A percentile compares a stretch with the other conserved stretches of the same genome.
Conservation (phyloP, 2,888 invertebrate genomes). For the Nomada fabriciana region DNA sequence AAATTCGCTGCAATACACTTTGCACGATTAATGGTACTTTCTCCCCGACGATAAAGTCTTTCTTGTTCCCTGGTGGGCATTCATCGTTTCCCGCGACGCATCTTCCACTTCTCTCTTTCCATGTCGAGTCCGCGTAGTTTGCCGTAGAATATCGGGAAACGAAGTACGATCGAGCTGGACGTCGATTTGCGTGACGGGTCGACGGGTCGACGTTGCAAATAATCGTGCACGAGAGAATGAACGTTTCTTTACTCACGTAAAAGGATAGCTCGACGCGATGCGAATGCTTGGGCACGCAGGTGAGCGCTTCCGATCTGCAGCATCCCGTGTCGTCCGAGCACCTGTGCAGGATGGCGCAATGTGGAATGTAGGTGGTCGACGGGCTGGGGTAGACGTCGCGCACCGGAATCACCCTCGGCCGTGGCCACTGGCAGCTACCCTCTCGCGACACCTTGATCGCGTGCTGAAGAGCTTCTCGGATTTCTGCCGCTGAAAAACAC, state of each 20-base stretch:
- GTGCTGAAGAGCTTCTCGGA: slow-evolving; percentile 82
- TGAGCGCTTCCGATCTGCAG: slow-evolving; percentile 89
- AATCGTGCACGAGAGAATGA: background rate
- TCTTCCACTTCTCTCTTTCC: slow-evolving; percentile 9
- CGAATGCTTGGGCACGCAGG: slow-evolving; percentile 91
- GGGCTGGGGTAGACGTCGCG: slow-evolving; percentile 89
- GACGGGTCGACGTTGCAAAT: slow-evolving; percentile 10
- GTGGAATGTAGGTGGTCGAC: slow-evolving; percentile 91
- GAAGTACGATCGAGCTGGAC: too few relatives aligned
- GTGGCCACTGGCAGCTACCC: slow-evolving; percentile 89
- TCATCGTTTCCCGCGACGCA: slow-evolving; percentile 29
- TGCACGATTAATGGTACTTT: slow-evolving; percentile 71
- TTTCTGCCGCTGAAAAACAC: slow-evolving; percentile 79
- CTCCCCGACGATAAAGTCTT: slow-evolving; percentile 65
- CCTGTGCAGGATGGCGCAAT: slow-evolving; percentile 93
- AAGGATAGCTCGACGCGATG: slow-evolving; percentile 91
- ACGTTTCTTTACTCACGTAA: slow-evolving; percentile 88
- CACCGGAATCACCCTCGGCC: slow-evolving; percentile 91
- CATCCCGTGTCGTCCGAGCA: slow-evolving; percentile 96
- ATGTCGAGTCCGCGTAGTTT: slow-evolving; percentile 44
- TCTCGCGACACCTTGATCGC: slow-evolving; percentile 84
- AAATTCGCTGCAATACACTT: slow-evolving; percentile 66
- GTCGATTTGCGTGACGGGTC: slow-evolving; percentile 22
- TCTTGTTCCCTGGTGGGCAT: slow-evolving; percentile 38
- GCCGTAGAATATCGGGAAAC: slow-evolving; percentile 18